phyloP scores from a whole-genome alignment of 53 echinoderm and acorn worm species.

The Temnopleurus reevesii region DNA sequence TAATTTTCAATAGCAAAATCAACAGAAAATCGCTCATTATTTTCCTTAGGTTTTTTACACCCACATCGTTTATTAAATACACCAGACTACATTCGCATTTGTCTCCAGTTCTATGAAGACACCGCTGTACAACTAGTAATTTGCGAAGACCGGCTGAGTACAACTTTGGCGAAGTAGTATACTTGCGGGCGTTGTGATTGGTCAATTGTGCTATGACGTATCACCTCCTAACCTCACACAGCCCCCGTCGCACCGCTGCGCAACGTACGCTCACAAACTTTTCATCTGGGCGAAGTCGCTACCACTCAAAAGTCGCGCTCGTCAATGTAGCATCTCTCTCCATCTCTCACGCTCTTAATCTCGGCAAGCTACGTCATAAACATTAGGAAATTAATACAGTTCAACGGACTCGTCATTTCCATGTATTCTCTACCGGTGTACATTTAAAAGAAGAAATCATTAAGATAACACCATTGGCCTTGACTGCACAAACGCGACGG shows the following conservation, averaged over 20 bases:
- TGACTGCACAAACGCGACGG: not conserved
- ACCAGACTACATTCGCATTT: too few relatives aligned
- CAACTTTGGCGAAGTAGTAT: too few relatives aligned
- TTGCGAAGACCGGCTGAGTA: too few relatives aligned
- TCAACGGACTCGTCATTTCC: not conserved
- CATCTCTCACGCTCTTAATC: not conserved
- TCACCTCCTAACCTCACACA: not conserved
- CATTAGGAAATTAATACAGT: not conserved
- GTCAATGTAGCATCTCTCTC: not conserved
- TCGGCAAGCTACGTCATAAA: not conserved
- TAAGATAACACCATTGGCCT: not conserved
- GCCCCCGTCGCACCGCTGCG: not conserved
- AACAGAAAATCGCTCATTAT: too few relatives aligned
- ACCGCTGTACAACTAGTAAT: too few relatives aligned
- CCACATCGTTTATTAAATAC: too few relatives aligned
- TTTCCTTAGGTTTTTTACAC: too few relatives aligned
- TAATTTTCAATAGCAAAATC: too few relatives aligned
- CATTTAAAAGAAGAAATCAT: not conserved
- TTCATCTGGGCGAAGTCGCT: not conserved
- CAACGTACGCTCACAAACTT: conserved; percentile 12
- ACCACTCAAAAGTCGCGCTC: not conserved
- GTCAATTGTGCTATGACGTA: not conserved
- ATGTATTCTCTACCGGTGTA: not conserved
- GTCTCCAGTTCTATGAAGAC: too few relatives aligned
- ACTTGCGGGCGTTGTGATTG: not conserved